Evolutionary conservation across 2,888 invertebrate genomes (phyloP), one percentile per base, ranked within the genome.

Genomic region (Cactoblastis cactorum): DNA sequence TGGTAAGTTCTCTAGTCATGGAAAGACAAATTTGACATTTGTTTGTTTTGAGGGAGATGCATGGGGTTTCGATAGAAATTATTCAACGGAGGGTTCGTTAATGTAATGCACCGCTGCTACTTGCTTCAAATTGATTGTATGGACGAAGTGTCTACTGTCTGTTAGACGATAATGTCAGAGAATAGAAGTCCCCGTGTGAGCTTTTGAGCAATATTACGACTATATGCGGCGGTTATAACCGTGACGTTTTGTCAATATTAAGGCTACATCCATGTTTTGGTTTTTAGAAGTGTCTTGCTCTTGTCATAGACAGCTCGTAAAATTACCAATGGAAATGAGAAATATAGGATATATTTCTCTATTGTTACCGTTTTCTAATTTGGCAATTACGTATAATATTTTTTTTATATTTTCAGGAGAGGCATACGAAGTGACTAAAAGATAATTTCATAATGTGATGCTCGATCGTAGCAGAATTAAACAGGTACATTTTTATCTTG

Each of bases 1-100:
- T 69, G 80, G 80, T 80, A 79, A 80, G 80, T 80, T 71, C 61
- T 62, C 57, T 59, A 58, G 62, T 55, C 64, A 69, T 74, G 67
- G 75, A 67, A 63, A 58, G 53, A 55, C 47, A 62, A 64, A 37
- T 48, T 37, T 43, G 46, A 35, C 34, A 46, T 69, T 67, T 63
- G 63, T 67, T 67, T 69, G 58, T 55, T 68, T 69, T 71, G 67
- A 67, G 67, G 69, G 68, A 69, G 59, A 63, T 78, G 77, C 77
- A 78, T 74, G 77, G 74, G 71, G 71, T 57, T 60, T 65, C 62
- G 54, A 59, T 57, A 51, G 60, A 64, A 63, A 28, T 47, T 51
- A 49, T 45, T 43, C 18, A 38, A 46, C 32, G 39, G 18, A 28
- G 22, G 41, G 14, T 41, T 50, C 19, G 49, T 52, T 45, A 32